Base-by-base conservation (phyloP, 1,140 invertebrate species). In the Spodoptera litura region DNA sequence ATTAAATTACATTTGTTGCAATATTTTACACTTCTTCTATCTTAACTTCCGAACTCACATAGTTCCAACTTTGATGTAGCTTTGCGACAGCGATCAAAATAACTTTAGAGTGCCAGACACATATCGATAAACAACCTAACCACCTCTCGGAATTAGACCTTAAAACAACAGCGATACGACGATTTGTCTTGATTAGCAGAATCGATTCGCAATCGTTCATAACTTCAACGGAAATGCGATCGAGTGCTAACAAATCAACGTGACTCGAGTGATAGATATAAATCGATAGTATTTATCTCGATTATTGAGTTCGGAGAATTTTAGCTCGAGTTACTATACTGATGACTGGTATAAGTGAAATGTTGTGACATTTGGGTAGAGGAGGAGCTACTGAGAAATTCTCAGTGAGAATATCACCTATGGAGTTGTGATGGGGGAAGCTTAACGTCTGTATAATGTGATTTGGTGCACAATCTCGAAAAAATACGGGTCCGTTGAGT, bases 241-340 rank as follows among this genome's bases (percentile, higher is more conserved):
- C 74, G 58, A 80, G 68, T 35, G 55, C 35, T 35, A 73, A 79
- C 55, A 73, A 79, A 79, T 82, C 76, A 58, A 66, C 62, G 56
- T 38, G 73, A 78, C 38, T 74, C 78, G 56, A 78, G 55, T 82
- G 81, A 82, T 72, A 72, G 78, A 79, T 85, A 85, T 83, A 81
- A 85, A 85, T 83, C 78, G 84, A 80, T 68, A 58, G 62, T 59
- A 85, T 85, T 85, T 78, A 82, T 85, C 68, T 82, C 77, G 84
- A 83, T 86, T 84, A 80, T 31, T 58, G 49, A 52, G 25, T 83
- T 78, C 76, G 51, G 15, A 31, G 52, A 68, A 77, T 52, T 58
- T 31, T 49, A n/a, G 15, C 49, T 70, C 49, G 31, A 68, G 52
- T 61, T 55, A 53, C 62, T 53, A 76, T 55, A n/a, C 66, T 68